These are phyloP conservation scores for Sphaeramia orbicularis DNA, from an alignment of 2,797 vertebrate species.

Conservation along the genomic window DNA sequence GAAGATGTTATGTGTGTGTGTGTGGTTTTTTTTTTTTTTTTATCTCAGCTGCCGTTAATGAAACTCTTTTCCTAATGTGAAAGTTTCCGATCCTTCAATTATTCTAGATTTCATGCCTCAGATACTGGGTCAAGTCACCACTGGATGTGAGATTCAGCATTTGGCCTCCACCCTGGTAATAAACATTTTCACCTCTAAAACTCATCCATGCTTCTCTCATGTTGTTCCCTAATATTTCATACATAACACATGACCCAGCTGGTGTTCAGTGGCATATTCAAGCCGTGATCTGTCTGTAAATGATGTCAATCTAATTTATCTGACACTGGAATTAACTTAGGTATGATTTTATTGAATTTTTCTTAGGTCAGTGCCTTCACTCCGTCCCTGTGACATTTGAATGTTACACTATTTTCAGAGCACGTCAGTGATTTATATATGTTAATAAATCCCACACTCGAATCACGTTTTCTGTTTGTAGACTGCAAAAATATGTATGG, in stretches of 20 bases:
- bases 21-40: no score
- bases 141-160: neutral
- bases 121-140: neutral
- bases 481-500: neutral
- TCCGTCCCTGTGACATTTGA: neutral
- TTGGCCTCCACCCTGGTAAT: neutral
- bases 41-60: no score
- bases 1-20: no score
- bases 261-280: neutral
- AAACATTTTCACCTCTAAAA: no score
- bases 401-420: neutral
- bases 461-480: neutral
- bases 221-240: neutral
- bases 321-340: neutral
- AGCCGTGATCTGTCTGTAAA: neutral
- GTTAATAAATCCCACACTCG: neutral
- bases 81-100: neutral
- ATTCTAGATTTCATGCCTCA: neutral
- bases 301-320: constrained; percentile 1
- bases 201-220: neutral
- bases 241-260: neutral
- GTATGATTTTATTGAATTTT: neutral
- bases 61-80: neutral
- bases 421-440: neutral
- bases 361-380: no score